Evolutionary conservation across 1,140 invertebrate genomes (phyloP), one percentile per base, ranked within the genome.

Genomic region (Brachystomella parvula): DNA sequence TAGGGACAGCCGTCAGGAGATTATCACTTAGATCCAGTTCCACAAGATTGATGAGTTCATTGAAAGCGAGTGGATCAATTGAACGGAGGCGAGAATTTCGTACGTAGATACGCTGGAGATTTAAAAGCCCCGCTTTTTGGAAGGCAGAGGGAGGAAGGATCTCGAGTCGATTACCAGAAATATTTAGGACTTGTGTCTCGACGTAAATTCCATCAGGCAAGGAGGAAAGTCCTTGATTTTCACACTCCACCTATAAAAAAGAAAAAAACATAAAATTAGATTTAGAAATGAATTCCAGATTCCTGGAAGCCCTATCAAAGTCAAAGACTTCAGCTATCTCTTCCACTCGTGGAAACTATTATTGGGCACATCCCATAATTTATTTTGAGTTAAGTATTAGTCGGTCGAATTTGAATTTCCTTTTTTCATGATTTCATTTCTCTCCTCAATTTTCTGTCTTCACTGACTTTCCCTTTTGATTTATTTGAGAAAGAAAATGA

Each of bases 11-110:
- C 2, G 84, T 87, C 9, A 95, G 81, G 67, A 87, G 80, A 79
- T 95, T 95, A 70, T 87, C 82, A 31, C 89, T 90, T 2, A 95
- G 79, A 77, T 94, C 90, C 73, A 95, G 79, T 76, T 93, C 91
- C 33, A 94, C 86, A 47, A 94, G 83, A 79, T 94, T 94, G 47
- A 88, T 90, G 2, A 94, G 81, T 21, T 89, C 88, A 68, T 84
- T 83, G 75, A 94, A 87, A 2, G 92, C 90, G 63, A 85, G 79
- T 57, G 86, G 82, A 76, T 94, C 88, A 76, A 96, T 92, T 78
- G 89, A 87, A 28, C 87, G 86, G 70, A 95, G 85, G 67, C 85
- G 85, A 77, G 92, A 94, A 69, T 82, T 85, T 47, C 86, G 82
- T 74, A 94, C 78, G 77, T 89, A 92, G 30, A 94, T 84, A 74